Conservation (phyloP, 2,113 vertebrate genomes). For the Elephas maximus region DNA sequence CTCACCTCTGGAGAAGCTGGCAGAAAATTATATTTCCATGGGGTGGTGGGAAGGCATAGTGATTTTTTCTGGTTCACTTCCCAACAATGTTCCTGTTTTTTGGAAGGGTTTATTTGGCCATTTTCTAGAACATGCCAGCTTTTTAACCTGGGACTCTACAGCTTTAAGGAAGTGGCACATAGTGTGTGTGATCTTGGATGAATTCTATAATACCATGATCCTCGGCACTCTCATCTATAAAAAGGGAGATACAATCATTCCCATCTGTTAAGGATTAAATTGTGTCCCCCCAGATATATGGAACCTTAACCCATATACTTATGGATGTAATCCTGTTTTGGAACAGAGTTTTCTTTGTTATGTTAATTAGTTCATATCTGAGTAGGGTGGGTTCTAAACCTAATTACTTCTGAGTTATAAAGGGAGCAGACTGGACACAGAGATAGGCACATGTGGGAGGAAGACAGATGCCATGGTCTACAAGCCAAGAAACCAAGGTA, state of each 20-base stretch:
- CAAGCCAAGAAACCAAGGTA: background rate
- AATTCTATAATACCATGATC: background rate
- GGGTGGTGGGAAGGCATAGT: background rate
- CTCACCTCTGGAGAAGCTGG: background rate
- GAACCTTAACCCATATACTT: background rate
- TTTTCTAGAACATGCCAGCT: background rate
- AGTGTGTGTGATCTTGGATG: background rate
- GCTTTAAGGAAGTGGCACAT: background rate
- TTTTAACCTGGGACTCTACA: background rate
- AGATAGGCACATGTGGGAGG: too few species aligned
- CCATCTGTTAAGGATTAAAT: background rate
- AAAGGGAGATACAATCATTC: background rate
- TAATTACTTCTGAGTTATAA: background rate
- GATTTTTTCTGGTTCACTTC: background rate
- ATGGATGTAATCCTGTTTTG: background rate
- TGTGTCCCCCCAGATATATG: background rate
- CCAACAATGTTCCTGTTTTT: background rate
- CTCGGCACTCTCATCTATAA: background rate
- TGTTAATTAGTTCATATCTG: background rate
- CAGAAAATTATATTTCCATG: slow-evolving; percentile 18
- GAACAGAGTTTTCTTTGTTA: too few species aligned
- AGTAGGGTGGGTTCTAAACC: background rate
- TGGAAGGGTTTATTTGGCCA: background rate
- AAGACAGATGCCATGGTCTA: background rate
- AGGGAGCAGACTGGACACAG: background rate